Evolutionary conservation across 2,797 vertebrate genomes (phyloP).

Genomic region (Anas acuta): DNA sequence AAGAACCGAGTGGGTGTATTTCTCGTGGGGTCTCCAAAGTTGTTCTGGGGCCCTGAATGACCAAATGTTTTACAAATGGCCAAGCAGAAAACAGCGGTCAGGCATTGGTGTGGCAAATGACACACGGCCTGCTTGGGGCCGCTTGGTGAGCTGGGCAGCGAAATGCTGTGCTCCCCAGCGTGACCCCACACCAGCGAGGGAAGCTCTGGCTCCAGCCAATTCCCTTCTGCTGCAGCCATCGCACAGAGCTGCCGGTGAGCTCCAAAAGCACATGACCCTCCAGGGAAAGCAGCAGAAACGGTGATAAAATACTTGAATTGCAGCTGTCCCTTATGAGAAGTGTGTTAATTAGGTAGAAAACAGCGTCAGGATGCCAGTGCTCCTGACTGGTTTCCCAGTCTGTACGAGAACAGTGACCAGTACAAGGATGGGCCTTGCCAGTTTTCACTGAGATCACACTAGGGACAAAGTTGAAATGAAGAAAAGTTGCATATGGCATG

Average conservation of each 20-base stretch:
- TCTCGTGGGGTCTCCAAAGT: slow-evolving; percentile 31
- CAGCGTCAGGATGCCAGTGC: not conserved
- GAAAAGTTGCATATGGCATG: not conserved
- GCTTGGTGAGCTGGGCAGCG: not conserved
- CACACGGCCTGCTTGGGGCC: not conserved
- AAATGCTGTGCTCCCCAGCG: rapidly evolving
- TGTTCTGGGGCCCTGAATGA: not conserved
- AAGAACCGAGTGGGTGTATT: slow-evolving; percentile 46
- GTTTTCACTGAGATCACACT: not conserved
- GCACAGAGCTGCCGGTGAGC: not conserved
- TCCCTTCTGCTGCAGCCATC: not conserved
- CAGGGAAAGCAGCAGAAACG: not conserved
- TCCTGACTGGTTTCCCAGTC: not conserved
- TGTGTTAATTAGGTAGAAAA: not conserved
- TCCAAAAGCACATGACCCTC: not conserved
- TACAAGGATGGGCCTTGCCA: not conserved
- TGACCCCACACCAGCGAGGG: not conserved
- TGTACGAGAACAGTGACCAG: not conserved
- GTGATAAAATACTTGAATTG: not conserved
- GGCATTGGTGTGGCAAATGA: not conserved
- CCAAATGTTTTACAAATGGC: not conserved
- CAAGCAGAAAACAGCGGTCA: not conserved
- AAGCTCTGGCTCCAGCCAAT: not conserved
- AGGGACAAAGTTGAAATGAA: not conserved
- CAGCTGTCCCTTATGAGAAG: not conserved